Conservation (phyloP, 1,140 invertebrate genomes). For the Drosophila neocordata region DNA sequence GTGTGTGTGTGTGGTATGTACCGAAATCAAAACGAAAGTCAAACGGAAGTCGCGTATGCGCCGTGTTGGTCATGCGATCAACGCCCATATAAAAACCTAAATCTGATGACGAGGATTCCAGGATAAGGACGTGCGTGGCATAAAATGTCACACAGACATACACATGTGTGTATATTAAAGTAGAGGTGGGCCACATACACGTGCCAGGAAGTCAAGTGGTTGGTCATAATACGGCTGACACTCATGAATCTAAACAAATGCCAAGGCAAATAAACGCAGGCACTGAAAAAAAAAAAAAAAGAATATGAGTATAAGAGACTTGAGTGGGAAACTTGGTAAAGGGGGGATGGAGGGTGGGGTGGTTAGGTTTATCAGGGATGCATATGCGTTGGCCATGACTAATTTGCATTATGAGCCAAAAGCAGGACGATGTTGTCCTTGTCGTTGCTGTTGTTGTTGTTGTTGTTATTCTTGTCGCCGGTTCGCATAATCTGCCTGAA, state of each 20-base stretch:
- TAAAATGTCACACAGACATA: slow-evolving; percentile 63
- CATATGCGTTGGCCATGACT: slow-evolving; percentile 77
- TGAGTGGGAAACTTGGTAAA: background rate
- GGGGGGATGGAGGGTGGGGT: background rate
- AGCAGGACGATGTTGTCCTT: slow-evolving; percentile 16
- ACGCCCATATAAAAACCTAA: slow-evolving; percentile 39
- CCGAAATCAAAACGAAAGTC: slow-evolving; percentile 38
- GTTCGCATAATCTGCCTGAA: slow-evolving; percentile 75
- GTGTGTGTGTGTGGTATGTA: background rate
- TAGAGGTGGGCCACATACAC: slow-evolving; percentile 47
- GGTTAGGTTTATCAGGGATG: slow-evolving; percentile 16
- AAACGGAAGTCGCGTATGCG: slow-evolving; percentile 72
- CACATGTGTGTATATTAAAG: slow-evolving; percentile 14
- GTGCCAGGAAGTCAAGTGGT: slow-evolving; percentile 82
- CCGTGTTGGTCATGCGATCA: slow-evolving; percentile 51
- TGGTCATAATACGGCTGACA: slow-evolving; percentile 79
- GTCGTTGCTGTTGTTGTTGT: slow-evolving; percentile 19
- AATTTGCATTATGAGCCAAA: slow-evolving; percentile 75
- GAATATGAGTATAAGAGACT: no score
- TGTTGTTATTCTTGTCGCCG: slow-evolving; percentile 41
- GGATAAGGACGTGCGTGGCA: slow-evolving; percentile 61
- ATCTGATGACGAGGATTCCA: slow-evolving; percentile 43
- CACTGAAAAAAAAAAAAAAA: no score
- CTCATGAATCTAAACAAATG: slow-evolving; percentile 79
- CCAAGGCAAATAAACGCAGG: slow-evolving; percentile 52